A percentile compares a stretch with the other conserved stretches of the same genome.
Evolutionary conservation across 1,140 invertebrate species (phyloP).

Genomic region (Agrilus planipennis): DNA sequence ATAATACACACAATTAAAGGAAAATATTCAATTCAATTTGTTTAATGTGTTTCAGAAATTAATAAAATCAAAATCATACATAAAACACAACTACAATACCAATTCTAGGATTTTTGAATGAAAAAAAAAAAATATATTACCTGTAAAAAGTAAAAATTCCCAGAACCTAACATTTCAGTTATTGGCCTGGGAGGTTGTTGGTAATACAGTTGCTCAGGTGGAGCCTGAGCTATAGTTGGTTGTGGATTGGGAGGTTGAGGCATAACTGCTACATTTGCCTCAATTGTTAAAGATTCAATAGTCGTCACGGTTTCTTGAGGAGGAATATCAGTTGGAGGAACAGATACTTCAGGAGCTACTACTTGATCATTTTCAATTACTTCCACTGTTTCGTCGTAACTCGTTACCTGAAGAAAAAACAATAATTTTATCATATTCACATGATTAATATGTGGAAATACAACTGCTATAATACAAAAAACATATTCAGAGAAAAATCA

Average conservation of each 20-base stretch:
- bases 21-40: too few relatives aligned
- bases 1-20: background rate
- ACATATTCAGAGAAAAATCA: too few relatives aligned
- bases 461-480: too few relatives aligned
- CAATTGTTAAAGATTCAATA: slow-evolving; percentile 29
- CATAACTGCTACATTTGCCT: slow-evolving; percentile 9
- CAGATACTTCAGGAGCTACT: background rate
- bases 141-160: slow-evolving; percentile 64
- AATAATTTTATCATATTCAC: background rate
- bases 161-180: slow-evolving; percentile 57
- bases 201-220: slow-evolving; percentile 35
- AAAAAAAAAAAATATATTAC: slow-evolving; percentile 21
- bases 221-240: slow-evolving; percentile 20
- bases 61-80: background rate
- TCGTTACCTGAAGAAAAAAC: background rate
- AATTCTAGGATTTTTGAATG: background rate
- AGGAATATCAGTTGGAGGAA: slow-evolving; percentile 4
- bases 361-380: slow-evolving; percentile 2
- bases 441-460: background rate
- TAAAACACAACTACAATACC: background rate
- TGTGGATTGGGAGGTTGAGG: slow-evolving; percentile 5
- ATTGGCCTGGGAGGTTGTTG: slow-evolving; percentile 42
- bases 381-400: background rate
- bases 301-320: slow-evolving; percentile 10
- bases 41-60: background rate